Conservation (phyloP, 2,113 vertebrate genomes). For the Passer montanus region DNA sequence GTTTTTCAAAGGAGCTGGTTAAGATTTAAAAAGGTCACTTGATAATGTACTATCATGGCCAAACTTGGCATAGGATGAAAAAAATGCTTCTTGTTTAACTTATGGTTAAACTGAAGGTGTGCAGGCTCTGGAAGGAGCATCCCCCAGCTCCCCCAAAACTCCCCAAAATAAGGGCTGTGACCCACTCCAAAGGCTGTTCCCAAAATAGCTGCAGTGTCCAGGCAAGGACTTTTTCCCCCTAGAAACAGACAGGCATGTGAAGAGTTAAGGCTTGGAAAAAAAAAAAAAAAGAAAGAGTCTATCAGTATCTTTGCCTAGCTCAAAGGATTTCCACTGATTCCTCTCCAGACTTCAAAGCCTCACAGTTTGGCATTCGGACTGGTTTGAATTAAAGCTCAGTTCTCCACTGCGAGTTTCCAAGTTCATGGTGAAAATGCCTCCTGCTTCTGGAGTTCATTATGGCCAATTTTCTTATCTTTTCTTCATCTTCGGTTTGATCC, state of each 20-base stretch:
- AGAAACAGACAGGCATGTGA: background rate
- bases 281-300: background rate
- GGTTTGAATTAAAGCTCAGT: constrained; percentile 91
- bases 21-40: constrained; percentile 44
- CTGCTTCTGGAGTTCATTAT: constrained; percentile 93
- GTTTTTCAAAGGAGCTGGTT: constrained; percentile 58
- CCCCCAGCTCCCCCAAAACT: background rate
- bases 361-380: constrained; percentile 81
- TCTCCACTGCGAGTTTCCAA: constrained; percentile 80
- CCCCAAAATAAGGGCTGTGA: background rate
- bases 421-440: constrained; percentile 84
- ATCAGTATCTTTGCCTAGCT: constrained; percentile 46
- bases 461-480: constrained; percentile 93
- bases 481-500: constrained; percentile 86
- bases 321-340: constrained; percentile 77
- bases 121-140: background rate
- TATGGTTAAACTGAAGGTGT: background rate
- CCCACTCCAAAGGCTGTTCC: background rate
- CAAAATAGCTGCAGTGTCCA: background rate
- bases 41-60: constrained; percentile 35
- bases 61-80: constrained; percentile 24
- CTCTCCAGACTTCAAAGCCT: constrained; percentile 89
- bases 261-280: constrained; percentile 16
- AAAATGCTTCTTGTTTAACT: background rate
- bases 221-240: background rate